These are phyloP conservation scores for Callaeas wilsoni DNA, from an alignment of 2,113 vertebrate genomes.

Conservation along the genomic window DNA sequence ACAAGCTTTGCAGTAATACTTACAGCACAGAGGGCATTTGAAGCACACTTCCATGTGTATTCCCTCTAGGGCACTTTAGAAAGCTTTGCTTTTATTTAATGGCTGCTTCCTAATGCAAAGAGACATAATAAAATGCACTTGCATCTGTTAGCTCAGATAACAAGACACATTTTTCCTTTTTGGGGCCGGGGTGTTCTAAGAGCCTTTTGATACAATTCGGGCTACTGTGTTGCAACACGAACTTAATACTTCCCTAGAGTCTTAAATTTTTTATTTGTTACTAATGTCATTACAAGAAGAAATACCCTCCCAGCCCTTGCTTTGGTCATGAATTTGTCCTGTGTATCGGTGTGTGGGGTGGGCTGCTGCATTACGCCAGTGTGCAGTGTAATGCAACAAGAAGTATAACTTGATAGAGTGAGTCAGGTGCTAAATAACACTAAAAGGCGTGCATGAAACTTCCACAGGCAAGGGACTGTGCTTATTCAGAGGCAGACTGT, in stretches of 20 bases:
- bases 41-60: neutral
- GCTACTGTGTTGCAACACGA: neutral
- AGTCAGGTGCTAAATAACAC: neutral
- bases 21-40: neutral
- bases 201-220: neutral
- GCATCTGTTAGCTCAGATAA: conserved; percentile 14
- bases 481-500: neutral
- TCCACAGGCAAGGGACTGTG: neutral
- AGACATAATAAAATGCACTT: conserved; percentile 42
- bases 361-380: neutral
- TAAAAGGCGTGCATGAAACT: neutral
- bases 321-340: neutral
- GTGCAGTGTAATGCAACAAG: neutral
- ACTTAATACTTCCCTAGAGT: neutral
- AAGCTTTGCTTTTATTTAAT: conserved; percentile 51
- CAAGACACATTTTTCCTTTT: neutral
- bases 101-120: conserved; percentile 50
- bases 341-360: neutral
- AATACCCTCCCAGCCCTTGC: neutral
- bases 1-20: neutral
- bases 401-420: neutral
- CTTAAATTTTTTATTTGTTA: neutral
- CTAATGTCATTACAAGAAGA: neutral
- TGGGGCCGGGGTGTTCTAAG: neutral
- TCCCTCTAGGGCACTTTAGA: conserved; percentile 31